Conservation (phyloP, 2,113 vertebrate genomes). For the Pterocles gutturalis region DNA sequence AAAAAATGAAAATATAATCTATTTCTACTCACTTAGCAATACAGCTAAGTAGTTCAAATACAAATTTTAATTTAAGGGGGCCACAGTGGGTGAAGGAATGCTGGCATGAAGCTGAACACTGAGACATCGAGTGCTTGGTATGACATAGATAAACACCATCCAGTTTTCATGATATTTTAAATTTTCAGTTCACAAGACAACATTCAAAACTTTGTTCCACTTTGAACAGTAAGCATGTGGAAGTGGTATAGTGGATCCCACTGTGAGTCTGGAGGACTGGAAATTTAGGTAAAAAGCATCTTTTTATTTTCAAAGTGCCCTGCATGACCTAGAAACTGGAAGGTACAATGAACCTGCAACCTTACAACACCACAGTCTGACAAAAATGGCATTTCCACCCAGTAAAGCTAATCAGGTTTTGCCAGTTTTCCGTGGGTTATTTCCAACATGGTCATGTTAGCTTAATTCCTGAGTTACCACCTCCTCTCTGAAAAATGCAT, state of each 20-base stretch:
- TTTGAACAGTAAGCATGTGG: background rate
- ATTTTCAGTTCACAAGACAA: background rate
- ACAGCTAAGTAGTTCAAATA: background rate
- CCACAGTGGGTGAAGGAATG: background rate
- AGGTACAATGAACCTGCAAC: background rate
- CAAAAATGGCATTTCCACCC: background rate
- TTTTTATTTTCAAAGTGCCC: background rate
- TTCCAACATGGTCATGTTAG: background rate
- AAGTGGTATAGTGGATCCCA: background rate
- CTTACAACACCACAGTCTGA: background rate
- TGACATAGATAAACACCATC: background rate
- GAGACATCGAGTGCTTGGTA: background rate
- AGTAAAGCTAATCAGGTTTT: background rate
- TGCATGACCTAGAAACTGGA: background rate
- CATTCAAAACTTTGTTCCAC: background rate
- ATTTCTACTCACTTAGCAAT: background rate
- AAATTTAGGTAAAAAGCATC: background rate
- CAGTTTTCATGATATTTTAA: background rate
- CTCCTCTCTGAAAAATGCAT: background rate
- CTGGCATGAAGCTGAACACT: background rate
- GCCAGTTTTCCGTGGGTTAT: background rate
- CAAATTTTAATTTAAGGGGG: background rate
- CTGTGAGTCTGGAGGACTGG: background rate
- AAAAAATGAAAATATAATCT: background rate
- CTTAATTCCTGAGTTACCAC: background rate